Conservation (phyloP, 2,888 invertebrate genomes). For the Torymus auratus region DNA sequence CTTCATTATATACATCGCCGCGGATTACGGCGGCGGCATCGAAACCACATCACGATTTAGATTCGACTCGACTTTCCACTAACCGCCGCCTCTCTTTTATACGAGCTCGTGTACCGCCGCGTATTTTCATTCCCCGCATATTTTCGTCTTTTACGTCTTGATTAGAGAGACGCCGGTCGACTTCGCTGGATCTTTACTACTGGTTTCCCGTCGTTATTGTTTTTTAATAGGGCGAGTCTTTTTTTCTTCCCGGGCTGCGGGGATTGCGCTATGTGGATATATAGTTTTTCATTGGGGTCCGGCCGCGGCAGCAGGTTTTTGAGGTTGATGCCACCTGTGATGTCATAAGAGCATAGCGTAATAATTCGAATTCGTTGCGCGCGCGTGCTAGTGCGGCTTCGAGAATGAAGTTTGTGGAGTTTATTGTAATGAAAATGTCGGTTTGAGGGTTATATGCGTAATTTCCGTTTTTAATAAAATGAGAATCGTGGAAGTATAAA, state of each 20-base stretch:
- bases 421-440: neutral
- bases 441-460: neutral
- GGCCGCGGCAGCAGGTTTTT: too few relatives aligned
- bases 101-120: neutral
- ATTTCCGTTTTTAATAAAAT: neutral
- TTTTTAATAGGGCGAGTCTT: too few relatives aligned
- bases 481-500: too few relatives aligned
- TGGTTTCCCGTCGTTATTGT: conserved; percentile 13
- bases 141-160: conserved; percentile 19
- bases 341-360: too few relatives aligned
- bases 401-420: too few relatives aligned
- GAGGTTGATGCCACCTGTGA: too few relatives aligned
- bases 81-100: conserved; percentile 20
- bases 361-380: too few relatives aligned
- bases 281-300: too few relatives aligned
- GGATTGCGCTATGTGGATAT: neutral
- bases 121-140: conserved; percentile 34
- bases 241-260: too few relatives aligned
- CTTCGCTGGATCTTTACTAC: neutral
- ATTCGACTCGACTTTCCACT: conserved; percentile 51
- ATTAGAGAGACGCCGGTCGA: conserved; percentile 12
- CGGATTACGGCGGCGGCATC: conserved; percentile 4
- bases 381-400: too few relatives aligned
- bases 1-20: conserved; percentile 13
- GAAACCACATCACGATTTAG: conserved; percentile 53